Evolutionary conservation across 2,113 vertebrate genomes (phyloP).

Genomic region (Dinomys branickii): DNA sequence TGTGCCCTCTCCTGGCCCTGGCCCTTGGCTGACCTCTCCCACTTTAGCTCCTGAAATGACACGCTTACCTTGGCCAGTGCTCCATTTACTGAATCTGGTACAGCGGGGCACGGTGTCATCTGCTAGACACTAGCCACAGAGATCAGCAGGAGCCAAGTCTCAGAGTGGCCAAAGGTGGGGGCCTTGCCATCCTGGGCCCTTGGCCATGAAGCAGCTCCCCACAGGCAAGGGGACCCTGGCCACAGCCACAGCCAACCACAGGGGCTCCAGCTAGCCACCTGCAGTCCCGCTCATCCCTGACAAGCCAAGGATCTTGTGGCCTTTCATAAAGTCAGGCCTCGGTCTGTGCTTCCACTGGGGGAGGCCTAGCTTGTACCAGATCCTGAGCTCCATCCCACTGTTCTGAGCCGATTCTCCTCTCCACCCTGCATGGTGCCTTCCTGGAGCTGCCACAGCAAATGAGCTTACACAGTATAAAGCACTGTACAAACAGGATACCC

Average conservation of each 20-base stretch:
- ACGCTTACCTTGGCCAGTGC: slow-evolving; percentile 78
- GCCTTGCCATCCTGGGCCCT: not conserved
- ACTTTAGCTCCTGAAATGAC: slow-evolving; percentile 66
- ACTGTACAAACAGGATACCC: not conserved
- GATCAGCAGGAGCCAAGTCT: slow-evolving; percentile 45
- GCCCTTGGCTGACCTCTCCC: slow-evolving; percentile 39
- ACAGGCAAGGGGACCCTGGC: not conserved
- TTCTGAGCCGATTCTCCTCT: not conserved
- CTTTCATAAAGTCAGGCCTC: not conserved
- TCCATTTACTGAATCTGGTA: slow-evolving; percentile 68
- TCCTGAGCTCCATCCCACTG: not conserved
- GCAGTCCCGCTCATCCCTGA: not conserved
- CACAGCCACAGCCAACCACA: not conserved
- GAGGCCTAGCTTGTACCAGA: not conserved
- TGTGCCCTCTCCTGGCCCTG: slow-evolving; percentile 51
- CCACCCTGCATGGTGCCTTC: not conserved
- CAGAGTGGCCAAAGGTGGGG: slow-evolving; percentile 59
- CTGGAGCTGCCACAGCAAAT: not conserved
- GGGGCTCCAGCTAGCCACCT: not conserved
- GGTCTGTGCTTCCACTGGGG: not conserved
- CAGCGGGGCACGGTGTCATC: slow-evolving; percentile 62
- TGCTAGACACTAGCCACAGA: slow-evolving; percentile 65
- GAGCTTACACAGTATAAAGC: not conserved
- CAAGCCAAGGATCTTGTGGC: not conserved
- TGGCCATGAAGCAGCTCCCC: not conserved